Conservation (phyloP, 2,797 vertebrate genomes). For the Eremophila alpestris region DNA sequence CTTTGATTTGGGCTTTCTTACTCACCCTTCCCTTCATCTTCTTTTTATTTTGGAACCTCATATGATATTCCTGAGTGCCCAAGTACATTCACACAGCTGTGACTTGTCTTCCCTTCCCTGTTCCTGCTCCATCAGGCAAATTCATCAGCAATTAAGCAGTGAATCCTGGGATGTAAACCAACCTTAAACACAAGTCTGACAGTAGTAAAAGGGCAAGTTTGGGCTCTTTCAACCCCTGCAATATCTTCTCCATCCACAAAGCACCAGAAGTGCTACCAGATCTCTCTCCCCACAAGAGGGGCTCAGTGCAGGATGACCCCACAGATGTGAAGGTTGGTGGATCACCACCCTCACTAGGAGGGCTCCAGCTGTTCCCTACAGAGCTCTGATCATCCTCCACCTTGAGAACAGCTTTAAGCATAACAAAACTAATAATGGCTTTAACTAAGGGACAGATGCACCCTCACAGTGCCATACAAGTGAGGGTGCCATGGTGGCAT, state of each 20-base stretch:
- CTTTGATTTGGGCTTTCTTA: not conserved
- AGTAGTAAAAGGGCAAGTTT: not conserved
- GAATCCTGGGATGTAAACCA: not conserved
- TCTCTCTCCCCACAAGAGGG: not conserved
- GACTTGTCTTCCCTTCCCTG: not conserved
- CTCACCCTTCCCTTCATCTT: not conserved
- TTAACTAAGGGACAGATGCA: not conserved
- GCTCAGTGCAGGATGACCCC: not conserved
- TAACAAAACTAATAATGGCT: not conserved
- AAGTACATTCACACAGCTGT: not conserved
- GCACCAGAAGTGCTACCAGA: not conserved
- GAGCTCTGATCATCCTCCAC: not conserved
- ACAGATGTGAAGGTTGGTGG: not conserved
- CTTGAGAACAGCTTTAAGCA: not conserved
- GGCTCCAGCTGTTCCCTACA: rapidly evolving
- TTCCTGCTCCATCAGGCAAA: not conserved
- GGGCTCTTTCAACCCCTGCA: not conserved
- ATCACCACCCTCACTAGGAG: not conserved
- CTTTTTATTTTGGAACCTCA: not conserved
- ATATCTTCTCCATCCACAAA: not conserved
- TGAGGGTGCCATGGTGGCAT: not conserved
- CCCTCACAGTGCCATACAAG: not conserved
- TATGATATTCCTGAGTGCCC: not conserved
- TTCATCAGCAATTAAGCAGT: not conserved
- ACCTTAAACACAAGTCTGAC: not conserved